Evolutionary conservation across 2,888 invertebrate species (phyloP).

Genomic region (Trissolcus brochymenae): DNA sequence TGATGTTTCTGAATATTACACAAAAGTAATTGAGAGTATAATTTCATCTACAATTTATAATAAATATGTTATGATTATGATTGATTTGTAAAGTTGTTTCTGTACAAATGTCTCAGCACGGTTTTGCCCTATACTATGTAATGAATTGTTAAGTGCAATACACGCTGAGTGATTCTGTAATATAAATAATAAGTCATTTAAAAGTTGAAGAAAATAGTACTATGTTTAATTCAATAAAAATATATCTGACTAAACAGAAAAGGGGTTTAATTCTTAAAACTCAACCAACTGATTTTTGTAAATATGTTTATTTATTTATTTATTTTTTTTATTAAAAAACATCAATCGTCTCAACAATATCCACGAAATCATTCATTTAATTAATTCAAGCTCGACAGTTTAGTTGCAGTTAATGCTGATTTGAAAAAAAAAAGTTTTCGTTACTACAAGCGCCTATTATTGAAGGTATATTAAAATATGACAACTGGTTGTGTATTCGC

Average conservation of each 20-base stretch:
- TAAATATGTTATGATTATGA: no score
- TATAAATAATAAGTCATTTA: conserved; percentile 37
- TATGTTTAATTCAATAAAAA: conserved; percentile 47
- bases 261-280: conserved; percentile 13
- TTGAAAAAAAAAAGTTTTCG: conserved; percentile 4
- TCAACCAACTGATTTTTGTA: conserved; percentile 12
- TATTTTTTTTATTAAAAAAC: no score
- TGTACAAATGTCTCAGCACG: neutral
- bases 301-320: conserved; percentile 43
- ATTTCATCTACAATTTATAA: no score
- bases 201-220: conserved; percentile 33
- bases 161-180: conserved; percentile 43
- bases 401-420: conserved; percentile 34
- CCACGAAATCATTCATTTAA: conserved; percentile 18
- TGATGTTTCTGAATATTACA: neutral
- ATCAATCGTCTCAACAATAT: conserved; percentile 18
- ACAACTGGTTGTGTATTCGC: conserved; percentile 1
- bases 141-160: conserved; percentile 53
- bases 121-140: conserved; percentile 1
- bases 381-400: conserved; percentile 28
- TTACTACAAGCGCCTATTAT: conserved; percentile 41
- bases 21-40: no score
- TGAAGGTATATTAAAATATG: conserved; percentile 13
- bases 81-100: no score
- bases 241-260: conserved; percentile 21